Conservation (phyloP, 2,797 vertebrate genomes). For the Hipposideros larvatus region DNA sequence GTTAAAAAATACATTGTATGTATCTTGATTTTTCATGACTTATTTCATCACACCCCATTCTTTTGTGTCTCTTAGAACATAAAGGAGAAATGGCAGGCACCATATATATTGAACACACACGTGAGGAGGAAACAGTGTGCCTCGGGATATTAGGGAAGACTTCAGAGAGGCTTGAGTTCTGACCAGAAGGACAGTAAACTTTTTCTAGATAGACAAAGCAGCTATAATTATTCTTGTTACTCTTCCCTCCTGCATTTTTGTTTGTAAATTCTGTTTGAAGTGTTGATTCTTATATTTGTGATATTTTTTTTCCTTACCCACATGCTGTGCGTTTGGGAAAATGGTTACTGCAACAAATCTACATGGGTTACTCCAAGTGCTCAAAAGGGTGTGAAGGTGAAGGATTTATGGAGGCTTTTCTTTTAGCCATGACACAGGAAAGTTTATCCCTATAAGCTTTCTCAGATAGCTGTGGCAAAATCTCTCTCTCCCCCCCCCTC, state of each 20-base stretch:
- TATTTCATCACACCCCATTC: background rate
- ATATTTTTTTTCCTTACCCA: background rate
- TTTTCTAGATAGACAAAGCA: background rate
- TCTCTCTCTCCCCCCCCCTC: background rate
- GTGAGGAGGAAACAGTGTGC: background rate
- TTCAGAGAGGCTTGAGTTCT: background rate
- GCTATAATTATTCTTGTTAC: background rate
- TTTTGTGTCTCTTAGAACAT: background rate
- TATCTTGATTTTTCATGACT: background rate
- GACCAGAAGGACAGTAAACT: background rate
- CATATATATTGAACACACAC: background rate
- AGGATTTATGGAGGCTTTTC: background rate
- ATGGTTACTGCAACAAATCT: background rate
- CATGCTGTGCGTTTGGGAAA: background rate
- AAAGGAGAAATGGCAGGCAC: background rate
- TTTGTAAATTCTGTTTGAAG: conserved; percentile 4
- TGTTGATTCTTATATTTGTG: background rate
- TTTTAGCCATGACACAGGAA: background rate
- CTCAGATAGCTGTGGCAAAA: background rate
- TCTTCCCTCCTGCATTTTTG: background rate
- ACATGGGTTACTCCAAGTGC: background rate
- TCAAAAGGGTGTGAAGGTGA: background rate
- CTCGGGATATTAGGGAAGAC: background rate
- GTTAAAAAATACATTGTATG: background rate
- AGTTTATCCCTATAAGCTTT: background rate